Evolutionary conservation across 2,888 invertebrate species (phyloP).

Genomic region (Perithous albicinctus): DNA sequence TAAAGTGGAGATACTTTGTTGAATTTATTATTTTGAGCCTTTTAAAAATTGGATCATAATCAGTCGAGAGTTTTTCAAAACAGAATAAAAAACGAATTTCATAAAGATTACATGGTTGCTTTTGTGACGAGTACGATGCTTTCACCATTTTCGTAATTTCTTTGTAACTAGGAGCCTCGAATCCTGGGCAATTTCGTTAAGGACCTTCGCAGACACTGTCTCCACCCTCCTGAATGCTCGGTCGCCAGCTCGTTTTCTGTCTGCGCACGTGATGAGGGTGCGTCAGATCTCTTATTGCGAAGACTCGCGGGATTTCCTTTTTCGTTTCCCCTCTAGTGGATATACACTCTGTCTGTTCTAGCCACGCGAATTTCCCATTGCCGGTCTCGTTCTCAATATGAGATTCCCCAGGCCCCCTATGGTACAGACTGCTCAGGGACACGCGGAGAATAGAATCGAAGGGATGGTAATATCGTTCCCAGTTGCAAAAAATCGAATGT

Average conservation of each 20-base stretch:
- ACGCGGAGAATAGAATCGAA: not conserved
- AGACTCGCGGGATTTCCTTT: constrained; percentile 21
- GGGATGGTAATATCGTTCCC: not conserved
- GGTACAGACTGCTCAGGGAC: not conserved
- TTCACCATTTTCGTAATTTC: constrained; percentile 11
- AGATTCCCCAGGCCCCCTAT: constrained; percentile 1
- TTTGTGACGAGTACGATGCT: not conserved
- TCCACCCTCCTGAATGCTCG: not conserved
- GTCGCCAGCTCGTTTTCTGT: constrained; percentile 9
- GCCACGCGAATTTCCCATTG: constrained; percentile 14
- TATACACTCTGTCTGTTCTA: not conserved
- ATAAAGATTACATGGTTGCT: not conserved
- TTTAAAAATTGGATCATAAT: too few relatives aligned
- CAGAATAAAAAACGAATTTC: not conserved
- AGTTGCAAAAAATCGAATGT: not conserved
- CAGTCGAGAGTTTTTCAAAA: not conserved
- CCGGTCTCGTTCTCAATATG: constrained; percentile 14
- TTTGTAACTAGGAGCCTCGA: not conserved
- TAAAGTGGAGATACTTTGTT: too few relatives aligned
- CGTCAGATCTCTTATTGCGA: constrained; percentile 15
- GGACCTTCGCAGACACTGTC: constrained; percentile 16
- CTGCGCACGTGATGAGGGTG: constrained; percentile 19
- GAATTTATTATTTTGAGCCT: too few relatives aligned
- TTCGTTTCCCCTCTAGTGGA: constrained; percentile 1
- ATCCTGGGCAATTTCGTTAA: constrained; percentile 37